These are phyloP conservation scores for Montipora sp. DNA, from an alignment of 64 coral and sea anemone genomes.

Conservation along the genomic window DNA sequence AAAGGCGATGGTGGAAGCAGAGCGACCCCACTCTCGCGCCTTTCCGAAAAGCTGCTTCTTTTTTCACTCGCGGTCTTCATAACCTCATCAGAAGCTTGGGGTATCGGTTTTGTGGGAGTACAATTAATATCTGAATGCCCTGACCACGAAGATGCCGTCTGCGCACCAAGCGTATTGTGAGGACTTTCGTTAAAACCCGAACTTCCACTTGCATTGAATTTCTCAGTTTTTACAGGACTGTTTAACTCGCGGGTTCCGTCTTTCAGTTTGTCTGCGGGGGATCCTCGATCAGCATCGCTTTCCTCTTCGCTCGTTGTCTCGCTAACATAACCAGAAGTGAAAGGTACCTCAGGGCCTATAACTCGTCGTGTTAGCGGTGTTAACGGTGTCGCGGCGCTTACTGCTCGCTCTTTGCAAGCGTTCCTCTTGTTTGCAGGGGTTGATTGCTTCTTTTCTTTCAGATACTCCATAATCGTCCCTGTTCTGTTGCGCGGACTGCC, in stretches of 20 bases:
- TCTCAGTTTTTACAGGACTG: neutral
- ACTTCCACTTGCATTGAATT: constrained; percentile 12
- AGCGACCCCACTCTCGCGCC: constrained; percentile 30
- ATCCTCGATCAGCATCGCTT: neutral
- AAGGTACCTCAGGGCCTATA: neutral
- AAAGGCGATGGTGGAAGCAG: constrained; percentile 15
- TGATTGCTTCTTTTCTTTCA: constrained; percentile 13
- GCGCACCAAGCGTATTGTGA: neutral
- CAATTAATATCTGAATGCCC: neutral
- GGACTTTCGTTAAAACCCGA: constrained; percentile 43
- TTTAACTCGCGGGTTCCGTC: neutral
- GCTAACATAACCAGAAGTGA: constrained; percentile 14
- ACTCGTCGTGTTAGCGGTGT: neutral
- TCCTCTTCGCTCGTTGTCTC: constrained; percentile 19
- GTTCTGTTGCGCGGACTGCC: constrained; percentile 15
- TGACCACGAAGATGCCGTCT: neutral
- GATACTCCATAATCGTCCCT: constrained; percentile 20
- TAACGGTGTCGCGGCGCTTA: neutral
- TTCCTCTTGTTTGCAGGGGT: neutral
- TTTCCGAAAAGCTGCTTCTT: neutral
- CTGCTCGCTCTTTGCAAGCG: neutral
- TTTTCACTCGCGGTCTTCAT: neutral
- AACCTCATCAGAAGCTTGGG: constrained; percentile 18
- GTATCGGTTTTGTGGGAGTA: neutral
- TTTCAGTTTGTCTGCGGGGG: neutral